Evolutionary conservation across 2,888 invertebrate species (phyloP).

Genomic region (Arge pagana): DNA sequence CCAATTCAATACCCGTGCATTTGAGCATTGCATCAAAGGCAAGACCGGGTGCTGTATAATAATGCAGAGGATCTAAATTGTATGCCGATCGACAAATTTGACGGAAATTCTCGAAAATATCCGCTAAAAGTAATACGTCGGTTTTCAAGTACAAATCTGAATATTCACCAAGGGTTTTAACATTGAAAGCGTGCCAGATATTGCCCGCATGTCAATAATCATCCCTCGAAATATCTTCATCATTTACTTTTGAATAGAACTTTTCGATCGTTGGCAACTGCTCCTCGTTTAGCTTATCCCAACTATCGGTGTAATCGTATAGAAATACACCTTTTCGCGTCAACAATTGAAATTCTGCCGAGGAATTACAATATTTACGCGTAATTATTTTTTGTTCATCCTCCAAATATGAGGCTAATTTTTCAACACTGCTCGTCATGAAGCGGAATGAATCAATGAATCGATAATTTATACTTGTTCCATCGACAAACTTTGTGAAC

Average conservation of each 20-base stretch:
- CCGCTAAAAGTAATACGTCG: no score
- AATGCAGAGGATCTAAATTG: no score
- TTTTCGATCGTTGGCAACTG: constrained; percentile 27
- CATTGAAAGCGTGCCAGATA: no score
- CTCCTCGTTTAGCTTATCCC: constrained; percentile 26
- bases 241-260: constrained; percentile 35
- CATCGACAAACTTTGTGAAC: constrained; percentile 35
- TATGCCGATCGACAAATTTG: no score
- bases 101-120: no score
- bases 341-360: constrained; percentile 28
- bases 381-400: constrained; percentile 24
- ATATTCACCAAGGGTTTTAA: no score
- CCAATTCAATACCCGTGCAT: no score
- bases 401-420: constrained; percentile 23
- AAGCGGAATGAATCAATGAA: constrained; percentile 43
- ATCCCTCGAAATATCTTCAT: constrained; percentile 29
- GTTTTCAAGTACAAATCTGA: no score
- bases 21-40: no score
- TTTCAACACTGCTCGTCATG: constrained; percentile 37
- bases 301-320: constrained; percentile 42
- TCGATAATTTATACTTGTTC: constrained; percentile 23
- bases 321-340: constrained; percentile 45
- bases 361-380: constrained; percentile 11
- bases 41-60: no score
- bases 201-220: no score